A percentile compares a stretch with the other conserved stretches of the same genome.
These are phyloP conservation scores for Ennomos quercinarius DNA, from an alignment of 2,888 invertebrate genomes.

Conservation along the genomic window DNA sequence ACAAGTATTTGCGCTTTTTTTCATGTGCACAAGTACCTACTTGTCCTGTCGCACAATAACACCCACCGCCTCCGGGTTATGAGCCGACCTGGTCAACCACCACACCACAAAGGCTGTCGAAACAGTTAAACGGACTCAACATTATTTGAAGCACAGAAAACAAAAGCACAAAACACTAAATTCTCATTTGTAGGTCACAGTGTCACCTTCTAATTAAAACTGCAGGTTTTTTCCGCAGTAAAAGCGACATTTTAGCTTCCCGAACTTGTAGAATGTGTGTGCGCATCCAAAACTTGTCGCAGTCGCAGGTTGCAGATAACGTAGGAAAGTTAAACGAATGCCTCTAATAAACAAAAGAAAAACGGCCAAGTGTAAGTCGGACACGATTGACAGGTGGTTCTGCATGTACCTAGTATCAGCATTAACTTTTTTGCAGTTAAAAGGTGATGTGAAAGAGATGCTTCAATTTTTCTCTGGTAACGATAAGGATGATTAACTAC, in stretches of 20 bases:
- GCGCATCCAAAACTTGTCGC: conserved; percentile 45
- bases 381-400: conserved; percentile 1
- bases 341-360: conserved; percentile 52
- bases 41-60: no score
- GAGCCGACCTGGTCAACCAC: no score
- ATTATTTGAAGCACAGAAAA: conserved; percentile 5
- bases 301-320: conserved; percentile 46
- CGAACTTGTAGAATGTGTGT: conserved; percentile 54
- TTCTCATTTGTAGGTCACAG: conserved; percentile 36
- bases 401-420: background rate
- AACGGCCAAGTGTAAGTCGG: conserved; percentile 15
- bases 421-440: no score
- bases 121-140: background rate
- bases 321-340: conserved; percentile 60
- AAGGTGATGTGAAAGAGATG: no score
- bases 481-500: no score
- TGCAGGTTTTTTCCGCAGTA: conserved; percentile 21
- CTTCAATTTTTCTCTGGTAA: no score
- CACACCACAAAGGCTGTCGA: no score
- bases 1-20: no score
- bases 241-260: conserved; percentile 55
- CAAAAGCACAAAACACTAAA: conserved; percentile 20
- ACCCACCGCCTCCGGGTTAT: no score
- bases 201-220: conserved; percentile 38
- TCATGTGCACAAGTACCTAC: no score